A percentile compares a stretch with the other conserved stretches of the same genome.
Evolutionary conservation across 2,113 vertebrate genomes (phyloP).

Genomic region (Tinamus guttatus): DNA sequence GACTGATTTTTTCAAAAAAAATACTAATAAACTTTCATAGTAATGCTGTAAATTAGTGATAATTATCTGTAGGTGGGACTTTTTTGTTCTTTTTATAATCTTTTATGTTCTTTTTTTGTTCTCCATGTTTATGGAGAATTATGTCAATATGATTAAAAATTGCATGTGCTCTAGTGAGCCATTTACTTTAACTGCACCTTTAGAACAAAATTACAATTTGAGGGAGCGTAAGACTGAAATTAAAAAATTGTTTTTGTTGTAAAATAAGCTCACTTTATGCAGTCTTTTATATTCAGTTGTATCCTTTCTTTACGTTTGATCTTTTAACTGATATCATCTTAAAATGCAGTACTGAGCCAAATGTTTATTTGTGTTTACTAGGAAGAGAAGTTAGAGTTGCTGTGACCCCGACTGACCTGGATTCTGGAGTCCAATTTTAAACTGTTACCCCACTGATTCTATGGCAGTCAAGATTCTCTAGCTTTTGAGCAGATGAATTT

Average conservation of each 20-base stretch:
- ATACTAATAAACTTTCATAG: not conserved
- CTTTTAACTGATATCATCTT: not conserved
- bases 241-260: not conserved
- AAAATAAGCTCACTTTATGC: not conserved
- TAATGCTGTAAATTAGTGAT: not conserved
- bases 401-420: not conserved
- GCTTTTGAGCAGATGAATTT: not conserved
- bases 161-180: not conserved
- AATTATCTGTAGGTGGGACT: not conserved
- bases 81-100: not conserved
- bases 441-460: not conserved
- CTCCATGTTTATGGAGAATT: not conserved
- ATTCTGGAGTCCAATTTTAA: not conserved
- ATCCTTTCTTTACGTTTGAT: not conserved
- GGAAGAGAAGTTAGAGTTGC: not conserved
- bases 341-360: not conserved
- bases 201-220: not conserved
- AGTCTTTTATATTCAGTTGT: not conserved
- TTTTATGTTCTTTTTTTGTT: no score
- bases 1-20: conserved; percentile 26
- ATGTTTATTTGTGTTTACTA: not conserved
- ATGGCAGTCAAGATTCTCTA: not conserved
- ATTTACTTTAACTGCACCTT: not conserved
- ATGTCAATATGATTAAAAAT: conserved; percentile 2
- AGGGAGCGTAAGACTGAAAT: not conserved